A percentile compares a stretch with the other conserved stretches of the same genome.
phyloP scores from a whole-genome alignment of 1,140 invertebrate genomes.

The Brachionus rubens region DNA sequence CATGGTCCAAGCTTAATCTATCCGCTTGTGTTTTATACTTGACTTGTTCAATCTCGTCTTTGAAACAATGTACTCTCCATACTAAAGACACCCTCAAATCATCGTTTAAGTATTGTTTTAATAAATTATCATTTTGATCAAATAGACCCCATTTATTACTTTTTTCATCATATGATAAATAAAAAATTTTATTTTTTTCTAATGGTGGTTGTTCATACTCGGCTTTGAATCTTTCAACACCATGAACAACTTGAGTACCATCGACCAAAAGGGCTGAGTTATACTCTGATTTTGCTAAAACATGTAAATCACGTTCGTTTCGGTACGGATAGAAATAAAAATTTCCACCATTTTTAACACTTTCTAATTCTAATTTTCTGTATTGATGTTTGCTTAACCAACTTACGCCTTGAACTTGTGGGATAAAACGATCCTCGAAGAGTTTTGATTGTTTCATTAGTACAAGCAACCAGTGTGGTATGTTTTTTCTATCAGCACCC shows the following conservation, averaged over 20 bases:
- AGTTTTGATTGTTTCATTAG: constrained; percentile 28
- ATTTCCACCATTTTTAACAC: constrained; percentile 31
- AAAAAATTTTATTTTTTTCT: constrained; percentile 22
- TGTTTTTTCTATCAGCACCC: constrained; percentile 11
- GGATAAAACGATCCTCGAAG: constrained; percentile 21
- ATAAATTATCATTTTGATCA: neutral
- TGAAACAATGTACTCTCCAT: constrained; percentile 41
- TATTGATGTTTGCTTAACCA: constrained; percentile 42
- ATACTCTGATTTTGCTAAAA: constrained; percentile 25
- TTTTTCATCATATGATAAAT: constrained; percentile 6
- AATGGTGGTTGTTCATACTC: constrained; percentile 31
- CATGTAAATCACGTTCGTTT: constrained; percentile 2
- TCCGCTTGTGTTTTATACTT: neutral
- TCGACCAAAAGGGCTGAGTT: constrained; percentile 34
- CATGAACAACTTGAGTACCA: constrained; percentile 43
- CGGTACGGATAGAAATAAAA: constrained; percentile 42
- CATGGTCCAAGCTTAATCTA: neutral
- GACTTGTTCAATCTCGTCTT: neutral
- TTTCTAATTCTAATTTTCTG: constrained; percentile 16
- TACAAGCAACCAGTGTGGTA: constrained; percentile 26
- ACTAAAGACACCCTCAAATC: constrained; percentile 27
- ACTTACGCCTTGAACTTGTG: constrained; percentile 28
- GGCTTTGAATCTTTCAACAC: constrained; percentile 29
- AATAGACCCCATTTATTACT: neutral
- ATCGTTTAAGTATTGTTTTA: constrained; percentile 3